phyloP scores from a whole-genome alignment of 2,888 invertebrate genomes.

The Microplitis deprimator region DNA sequence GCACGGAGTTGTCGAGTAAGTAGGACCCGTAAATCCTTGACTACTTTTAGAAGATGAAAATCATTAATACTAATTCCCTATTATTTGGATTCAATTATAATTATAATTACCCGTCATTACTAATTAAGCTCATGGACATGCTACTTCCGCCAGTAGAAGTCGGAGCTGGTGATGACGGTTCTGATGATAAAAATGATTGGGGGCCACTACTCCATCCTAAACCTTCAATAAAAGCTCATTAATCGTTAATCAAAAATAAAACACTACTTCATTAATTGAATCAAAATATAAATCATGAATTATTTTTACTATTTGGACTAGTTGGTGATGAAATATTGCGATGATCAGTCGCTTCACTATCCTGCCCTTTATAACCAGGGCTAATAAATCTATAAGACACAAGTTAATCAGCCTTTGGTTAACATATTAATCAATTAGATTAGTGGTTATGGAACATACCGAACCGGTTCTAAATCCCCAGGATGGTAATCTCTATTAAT shows the following conservation, averaged over 20 bases:
- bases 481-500: slow-evolving; percentile 62
- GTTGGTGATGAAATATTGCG: slow-evolving; percentile 67
- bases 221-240: slow-evolving; percentile 69
- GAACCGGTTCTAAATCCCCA: slow-evolving; percentile 51
- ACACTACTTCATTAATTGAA: neutral
- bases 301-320: slow-evolving; percentile 66
- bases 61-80: slow-evolving; percentile 24
- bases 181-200: slow-evolving; percentile 84
- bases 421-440: no score
- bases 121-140: slow-evolving; percentile 77
- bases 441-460: neutral
- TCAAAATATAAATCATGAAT: neutral
- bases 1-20: slow-evolving; percentile 74
- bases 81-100: neutral
- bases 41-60: slow-evolving; percentile 46
- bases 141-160: slow-evolving; percentile 75
- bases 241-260: neutral
- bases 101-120: slow-evolving; percentile 75
- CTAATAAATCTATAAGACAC: slow-evolving; percentile 58
- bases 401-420: neutral
- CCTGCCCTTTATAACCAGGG: slow-evolving; percentile 61
- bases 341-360: slow-evolving; percentile 60
- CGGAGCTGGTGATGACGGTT: slow-evolving; percentile 85
- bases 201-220: slow-evolving; percentile 83
- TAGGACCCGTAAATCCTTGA: slow-evolving; percentile 68